Evolutionary conservation across 2,113 vertebrate genomes (phyloP).

Genomic region (Leucoraja erinaceus): DNA sequence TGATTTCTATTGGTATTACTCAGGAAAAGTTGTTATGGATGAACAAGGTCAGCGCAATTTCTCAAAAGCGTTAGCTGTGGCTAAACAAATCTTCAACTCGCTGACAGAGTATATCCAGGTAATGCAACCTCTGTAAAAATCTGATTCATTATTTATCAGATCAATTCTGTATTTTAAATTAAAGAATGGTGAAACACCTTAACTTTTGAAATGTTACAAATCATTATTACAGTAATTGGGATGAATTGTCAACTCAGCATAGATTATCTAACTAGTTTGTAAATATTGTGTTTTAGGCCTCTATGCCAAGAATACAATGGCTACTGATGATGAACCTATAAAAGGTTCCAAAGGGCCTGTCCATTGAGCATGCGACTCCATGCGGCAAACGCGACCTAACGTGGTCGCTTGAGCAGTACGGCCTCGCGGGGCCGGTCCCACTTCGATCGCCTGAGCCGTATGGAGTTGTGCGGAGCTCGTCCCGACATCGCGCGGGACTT

Average conservation of each 20-base stretch:
- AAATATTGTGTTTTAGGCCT: too few species aligned
- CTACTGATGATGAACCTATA: too few species aligned
- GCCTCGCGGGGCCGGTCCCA: too few species aligned
- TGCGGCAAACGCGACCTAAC: too few species aligned
- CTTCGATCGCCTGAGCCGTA: too few species aligned
- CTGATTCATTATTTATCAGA: background rate
- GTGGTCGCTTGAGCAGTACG: too few species aligned
- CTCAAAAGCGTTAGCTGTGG: slow-evolving; percentile 88
- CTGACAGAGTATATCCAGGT: slow-evolving; percentile 98
- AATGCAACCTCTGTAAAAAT: slow-evolving; percentile 39
- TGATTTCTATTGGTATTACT: slow-evolving; percentile 99
- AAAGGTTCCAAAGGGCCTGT: too few species aligned
- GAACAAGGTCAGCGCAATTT: slow-evolving; percentile 93
- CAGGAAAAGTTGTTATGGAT: slow-evolving; percentile 91
- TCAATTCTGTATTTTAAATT: background rate
- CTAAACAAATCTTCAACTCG: slow-evolving; percentile 97
- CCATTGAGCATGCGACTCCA: too few species aligned
- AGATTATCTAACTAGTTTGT: background rate
- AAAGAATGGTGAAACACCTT: background rate
- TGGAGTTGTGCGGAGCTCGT: too few species aligned
- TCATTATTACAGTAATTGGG: background rate
- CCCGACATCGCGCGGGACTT: too few species aligned
- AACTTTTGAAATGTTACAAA: background rate
- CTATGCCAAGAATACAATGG: too few species aligned
- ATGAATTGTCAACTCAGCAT: background rate